phyloP scores from a whole-genome alignment of 1,140 invertebrate genomes.

The Hylyphantes graminicola region DNA sequence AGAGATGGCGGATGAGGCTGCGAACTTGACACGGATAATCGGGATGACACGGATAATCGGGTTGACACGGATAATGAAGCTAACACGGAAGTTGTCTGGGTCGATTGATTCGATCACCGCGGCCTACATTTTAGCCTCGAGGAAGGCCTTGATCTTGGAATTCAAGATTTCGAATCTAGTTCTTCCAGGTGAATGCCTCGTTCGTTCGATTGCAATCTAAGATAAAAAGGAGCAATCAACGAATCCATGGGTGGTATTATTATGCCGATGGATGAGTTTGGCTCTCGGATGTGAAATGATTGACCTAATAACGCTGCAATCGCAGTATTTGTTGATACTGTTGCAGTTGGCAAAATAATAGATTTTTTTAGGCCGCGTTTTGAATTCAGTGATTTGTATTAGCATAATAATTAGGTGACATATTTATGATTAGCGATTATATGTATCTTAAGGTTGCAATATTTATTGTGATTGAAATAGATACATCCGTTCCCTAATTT shows the following conservation, averaged over 20 bases:
- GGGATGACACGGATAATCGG: background rate
- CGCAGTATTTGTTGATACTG: too few relatives aligned
- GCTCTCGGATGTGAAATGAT: background rate
- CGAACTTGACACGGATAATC: conserved; percentile 34
- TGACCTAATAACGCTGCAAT: background rate
- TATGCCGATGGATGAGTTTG: conserved; percentile 6
- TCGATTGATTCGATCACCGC: background rate
- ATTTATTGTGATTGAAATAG: too few relatives aligned
- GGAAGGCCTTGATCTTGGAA: background rate
- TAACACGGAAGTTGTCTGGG: conserved; percentile 17
- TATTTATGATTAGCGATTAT: too few relatives aligned
- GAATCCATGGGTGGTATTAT: background rate
- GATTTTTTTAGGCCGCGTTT: too few relatives aligned
- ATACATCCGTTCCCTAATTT: too few relatives aligned
- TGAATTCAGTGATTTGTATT: too few relatives aligned
- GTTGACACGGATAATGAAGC: background rate
- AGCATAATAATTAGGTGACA: too few relatives aligned
- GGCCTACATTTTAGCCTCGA: background rate
- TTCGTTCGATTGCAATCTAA: too few relatives aligned
- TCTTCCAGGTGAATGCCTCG: conserved; percentile 33
- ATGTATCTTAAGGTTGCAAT: too few relatives aligned
- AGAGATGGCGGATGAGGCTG: background rate
- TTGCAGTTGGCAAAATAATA: too few relatives aligned
- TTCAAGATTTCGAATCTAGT: background rate
- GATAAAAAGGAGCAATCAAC: background rate